Evolutionary conservation across 1,140 invertebrate species (phyloP).

Genomic region (Idris sp.): DNA sequence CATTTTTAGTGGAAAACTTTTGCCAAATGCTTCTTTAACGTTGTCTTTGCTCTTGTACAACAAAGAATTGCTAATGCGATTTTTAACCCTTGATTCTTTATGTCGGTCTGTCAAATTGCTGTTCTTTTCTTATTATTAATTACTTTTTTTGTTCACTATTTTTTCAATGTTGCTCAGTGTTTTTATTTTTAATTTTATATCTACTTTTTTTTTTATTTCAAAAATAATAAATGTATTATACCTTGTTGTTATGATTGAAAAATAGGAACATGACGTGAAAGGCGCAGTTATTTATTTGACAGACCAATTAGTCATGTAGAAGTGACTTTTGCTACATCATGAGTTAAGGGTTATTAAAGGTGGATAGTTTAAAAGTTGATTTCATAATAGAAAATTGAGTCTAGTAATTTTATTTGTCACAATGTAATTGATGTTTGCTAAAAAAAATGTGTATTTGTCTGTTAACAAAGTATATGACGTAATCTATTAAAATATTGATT

Average conservation of each 20-base stretch:
- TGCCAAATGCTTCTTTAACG: conserved; percentile 58
- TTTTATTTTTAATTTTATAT: too few species aligned
- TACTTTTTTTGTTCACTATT: background rate
- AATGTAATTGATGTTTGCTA: background rate
- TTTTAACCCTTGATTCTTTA: conserved; percentile 49
- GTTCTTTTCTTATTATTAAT: background rate
- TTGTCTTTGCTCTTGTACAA: conserved; percentile 44
- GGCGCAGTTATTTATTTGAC: conserved; percentile 5
- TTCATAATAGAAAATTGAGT: background rate
- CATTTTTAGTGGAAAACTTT: conserved; percentile 29
- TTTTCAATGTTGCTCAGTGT: too few species aligned
- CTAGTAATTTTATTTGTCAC: background rate
- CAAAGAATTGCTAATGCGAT: conserved; percentile 7
- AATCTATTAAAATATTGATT: too few species aligned
- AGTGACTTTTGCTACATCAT: background rate
- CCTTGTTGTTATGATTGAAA: too few species aligned
- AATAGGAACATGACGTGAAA: too few species aligned
- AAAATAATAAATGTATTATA: too few species aligned
- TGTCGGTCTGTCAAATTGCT: conserved; percentile 30
- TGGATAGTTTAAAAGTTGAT: conserved; percentile 16
- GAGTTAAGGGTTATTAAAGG: conserved; percentile 22
- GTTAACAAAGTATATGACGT: too few species aligned
- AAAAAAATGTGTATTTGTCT: too few species aligned
- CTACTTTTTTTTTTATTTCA: too few species aligned
- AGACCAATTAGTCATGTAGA: conserved; percentile 9